Evolutionary conservation across 1,140 invertebrate genomes (phyloP).

Genomic region (Pseudomyrmex flavicornis): DNA sequence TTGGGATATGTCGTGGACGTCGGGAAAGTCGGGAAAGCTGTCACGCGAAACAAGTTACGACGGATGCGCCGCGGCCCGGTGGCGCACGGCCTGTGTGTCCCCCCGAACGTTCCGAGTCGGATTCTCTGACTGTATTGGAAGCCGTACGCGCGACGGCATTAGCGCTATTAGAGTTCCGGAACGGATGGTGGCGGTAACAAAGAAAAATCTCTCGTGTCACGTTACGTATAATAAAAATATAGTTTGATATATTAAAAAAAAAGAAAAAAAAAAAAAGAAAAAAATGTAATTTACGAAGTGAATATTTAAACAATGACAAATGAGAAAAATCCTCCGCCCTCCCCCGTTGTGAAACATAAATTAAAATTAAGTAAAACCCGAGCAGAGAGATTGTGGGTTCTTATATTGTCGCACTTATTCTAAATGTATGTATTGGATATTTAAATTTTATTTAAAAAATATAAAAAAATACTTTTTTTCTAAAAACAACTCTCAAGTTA

Average conservation of each 20-base stretch:
- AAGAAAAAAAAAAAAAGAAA: not conserved
- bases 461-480: too few species aligned
- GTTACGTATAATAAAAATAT: not conserved
- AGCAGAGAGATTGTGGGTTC: too few species aligned
- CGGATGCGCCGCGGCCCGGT: not conserved
- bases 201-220: not conserved
- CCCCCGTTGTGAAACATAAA: too few species aligned
- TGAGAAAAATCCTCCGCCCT: too few species aligned
- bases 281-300: too few species aligned
- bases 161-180: conserved; percentile 13
- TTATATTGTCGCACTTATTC: too few species aligned
- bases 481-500: too few species aligned
- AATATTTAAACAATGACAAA: too few species aligned
- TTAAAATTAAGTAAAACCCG: too few species aligned
- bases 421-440: too few species aligned
- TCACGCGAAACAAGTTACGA: conserved; percentile 49
- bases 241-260: too few species aligned
- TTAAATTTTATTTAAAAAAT: too few species aligned
- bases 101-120: not conserved
- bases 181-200: not conserved
- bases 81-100: not conserved
- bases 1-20: conserved; percentile 23
- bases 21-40: conserved; percentile 41
- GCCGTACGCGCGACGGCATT: not conserved
- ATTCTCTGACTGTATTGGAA: conserved; percentile 11